phyloP scores from a whole-genome alignment of 1,140 invertebrate species.

The Pissodes strobi region DNA sequence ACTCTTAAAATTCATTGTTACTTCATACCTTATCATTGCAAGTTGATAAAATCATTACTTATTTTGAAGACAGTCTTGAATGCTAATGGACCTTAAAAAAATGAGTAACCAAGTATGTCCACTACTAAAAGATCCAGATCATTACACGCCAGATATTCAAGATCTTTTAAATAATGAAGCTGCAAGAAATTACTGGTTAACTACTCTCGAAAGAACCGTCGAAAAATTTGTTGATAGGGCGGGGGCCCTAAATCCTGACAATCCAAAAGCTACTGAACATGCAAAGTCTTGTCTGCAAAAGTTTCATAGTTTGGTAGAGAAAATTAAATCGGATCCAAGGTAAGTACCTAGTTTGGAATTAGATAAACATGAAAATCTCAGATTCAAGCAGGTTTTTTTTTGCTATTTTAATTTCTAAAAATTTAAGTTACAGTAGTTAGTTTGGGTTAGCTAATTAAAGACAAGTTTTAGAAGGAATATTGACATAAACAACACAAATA shows the following conservation, averaged over 20 bases:
- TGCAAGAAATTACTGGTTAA: slow-evolving; percentile 91
- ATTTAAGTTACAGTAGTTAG: no score
- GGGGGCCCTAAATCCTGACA: slow-evolving; percentile 79
- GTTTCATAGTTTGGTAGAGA: slow-evolving; percentile 79
- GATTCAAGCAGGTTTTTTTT: no score
- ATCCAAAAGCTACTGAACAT: slow-evolving; percentile 73
- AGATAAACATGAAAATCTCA: no score
- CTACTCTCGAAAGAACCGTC: slow-evolving; percentile 84
- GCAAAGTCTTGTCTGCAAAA: slow-evolving; percentile 83
- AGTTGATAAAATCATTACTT: no score
- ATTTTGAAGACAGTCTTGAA: no score
- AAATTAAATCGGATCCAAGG: slow-evolving; percentile 73
- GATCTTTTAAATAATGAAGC: slow-evolving; percentile 84
- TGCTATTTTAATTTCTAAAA: no score
- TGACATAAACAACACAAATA: no score
- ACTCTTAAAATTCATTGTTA: no score
- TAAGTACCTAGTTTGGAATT: no score
- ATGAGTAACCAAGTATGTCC: slow-evolving; percentile 47
- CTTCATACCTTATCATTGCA: no score
- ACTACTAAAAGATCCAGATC: slow-evolving; percentile 55
- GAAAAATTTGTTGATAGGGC: slow-evolving; percentile 74
- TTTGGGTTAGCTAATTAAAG: no score
- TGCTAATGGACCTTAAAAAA: background rate
- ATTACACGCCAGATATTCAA: slow-evolving; percentile 87
- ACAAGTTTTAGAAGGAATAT: no score